Evolutionary conservation across 2,113 vertebrate species (phyloP).

Genomic region (Acanthisitta chloris): DNA sequence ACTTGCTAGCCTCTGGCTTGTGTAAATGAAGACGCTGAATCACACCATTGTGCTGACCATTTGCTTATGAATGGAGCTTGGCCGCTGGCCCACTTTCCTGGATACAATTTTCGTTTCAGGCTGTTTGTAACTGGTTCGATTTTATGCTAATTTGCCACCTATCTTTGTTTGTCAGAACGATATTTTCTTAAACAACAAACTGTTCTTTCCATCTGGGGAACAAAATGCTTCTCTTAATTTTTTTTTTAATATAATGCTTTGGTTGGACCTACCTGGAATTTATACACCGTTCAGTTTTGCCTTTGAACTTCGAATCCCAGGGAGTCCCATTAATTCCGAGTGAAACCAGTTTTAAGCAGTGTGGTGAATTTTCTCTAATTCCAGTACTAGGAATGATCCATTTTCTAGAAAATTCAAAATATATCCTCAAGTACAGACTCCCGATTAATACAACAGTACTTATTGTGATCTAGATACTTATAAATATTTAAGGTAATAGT

Average conservation of each 20-base stretch:
- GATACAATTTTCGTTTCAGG: constrained; percentile 52
- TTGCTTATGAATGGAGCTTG: constrained; percentile 75
- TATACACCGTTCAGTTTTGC: background rate
- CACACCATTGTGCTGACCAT: constrained; percentile 71
- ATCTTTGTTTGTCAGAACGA: background rate
- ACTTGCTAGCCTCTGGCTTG: constrained; percentile 48
- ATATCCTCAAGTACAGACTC: background rate
- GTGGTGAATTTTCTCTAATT: background rate
- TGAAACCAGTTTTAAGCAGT: background rate
- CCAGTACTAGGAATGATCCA: background rate
- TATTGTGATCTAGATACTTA: no score
- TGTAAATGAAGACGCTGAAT: constrained; percentile 66
- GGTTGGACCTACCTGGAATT: background rate
- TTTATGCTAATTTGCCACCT: constrained; percentile 23
- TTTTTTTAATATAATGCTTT: background rate
- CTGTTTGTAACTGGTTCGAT: background rate
- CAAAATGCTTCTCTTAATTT: background rate
- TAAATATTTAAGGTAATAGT: background rate
- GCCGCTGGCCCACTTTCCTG: constrained; percentile 51
- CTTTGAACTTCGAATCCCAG: background rate
- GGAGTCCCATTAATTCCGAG: background rate
- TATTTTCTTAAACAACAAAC: background rate
- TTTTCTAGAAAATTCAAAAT: background rate
- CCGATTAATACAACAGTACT: background rate
- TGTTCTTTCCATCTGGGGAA: background rate